A percentile compares a stretch with the other conserved stretches of the same genome.
Conservation (phyloP, 2,797 vertebrate genomes). For the Apogon talboti region DNA sequence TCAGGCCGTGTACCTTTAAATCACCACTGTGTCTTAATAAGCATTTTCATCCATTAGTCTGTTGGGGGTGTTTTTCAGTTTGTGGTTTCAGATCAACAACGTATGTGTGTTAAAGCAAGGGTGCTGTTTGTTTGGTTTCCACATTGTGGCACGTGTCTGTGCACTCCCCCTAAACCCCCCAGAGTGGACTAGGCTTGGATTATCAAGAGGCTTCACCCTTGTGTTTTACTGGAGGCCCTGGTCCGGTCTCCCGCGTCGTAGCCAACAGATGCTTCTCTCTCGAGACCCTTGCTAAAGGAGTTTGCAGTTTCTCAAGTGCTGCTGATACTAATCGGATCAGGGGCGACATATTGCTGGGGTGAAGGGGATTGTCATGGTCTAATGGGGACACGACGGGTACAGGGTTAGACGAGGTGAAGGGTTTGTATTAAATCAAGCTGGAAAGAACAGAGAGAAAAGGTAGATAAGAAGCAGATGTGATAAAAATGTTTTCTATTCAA, state of each 20-base stretch:
- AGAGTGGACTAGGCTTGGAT: slow-evolving; percentile 35
- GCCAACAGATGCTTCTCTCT: slow-evolving; percentile 73
- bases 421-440: slow-evolving; percentile 20
- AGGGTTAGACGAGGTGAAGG: slow-evolving; percentile 43
- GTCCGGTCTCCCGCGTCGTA: slow-evolving; percentile 28
- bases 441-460: slow-evolving; percentile 24
- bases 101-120: not conserved
- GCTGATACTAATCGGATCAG: slow-evolving; percentile 94
- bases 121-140: slow-evolving; percentile 15
- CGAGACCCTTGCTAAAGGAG: slow-evolving; percentile 64
- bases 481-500: too few species aligned
- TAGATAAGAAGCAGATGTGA: not conserved
- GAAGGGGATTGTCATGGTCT: slow-evolving; percentile 87
- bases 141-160: slow-evolving; percentile 14
- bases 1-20: slow-evolving; percentile 8
- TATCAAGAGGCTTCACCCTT: slow-evolving; percentile 37
- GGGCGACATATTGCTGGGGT: slow-evolving; percentile 87
- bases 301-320: slow-evolving; percentile 84
- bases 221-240: slow-evolving; percentile 1
- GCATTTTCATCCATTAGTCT: not conserved
- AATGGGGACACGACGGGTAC: slow-evolving; percentile 52
- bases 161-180: not conserved
- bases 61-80: not conserved
- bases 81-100: not conserved
- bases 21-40: slow-evolving; percentile 1